These are phyloP conservation scores for Zhengitettix transpicula DNA, from an alignment of 2,888 invertebrate genomes.

Conservation along the genomic window DNA sequence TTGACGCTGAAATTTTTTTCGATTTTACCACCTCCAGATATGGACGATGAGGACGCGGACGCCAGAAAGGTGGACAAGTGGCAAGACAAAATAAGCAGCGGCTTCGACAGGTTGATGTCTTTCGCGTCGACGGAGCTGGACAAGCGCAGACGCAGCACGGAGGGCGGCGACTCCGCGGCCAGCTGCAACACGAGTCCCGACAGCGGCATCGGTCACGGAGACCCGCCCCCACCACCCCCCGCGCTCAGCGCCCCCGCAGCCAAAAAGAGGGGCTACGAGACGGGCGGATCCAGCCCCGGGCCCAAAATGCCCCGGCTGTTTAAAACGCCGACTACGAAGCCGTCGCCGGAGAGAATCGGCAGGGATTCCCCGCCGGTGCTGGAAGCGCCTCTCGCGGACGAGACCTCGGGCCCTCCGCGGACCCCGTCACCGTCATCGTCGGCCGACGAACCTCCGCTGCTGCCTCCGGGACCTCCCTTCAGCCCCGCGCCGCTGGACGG, in stretches of 20 bases:
- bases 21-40: conserved; percentile 2
- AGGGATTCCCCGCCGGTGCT: conserved; percentile 34
- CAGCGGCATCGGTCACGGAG: conserved; percentile 65
- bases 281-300: conserved; percentile 23
- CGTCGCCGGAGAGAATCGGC: conserved; percentile 13
- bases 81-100: conserved; percentile 85
- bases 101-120: conserved; percentile 84
- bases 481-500: conserved; percentile 18
- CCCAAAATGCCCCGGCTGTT: conserved; percentile 12
- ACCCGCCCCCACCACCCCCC: conserved; percentile 34
- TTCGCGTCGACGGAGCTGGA: conserved; percentile 85
- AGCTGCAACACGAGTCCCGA: conserved; percentile 76
- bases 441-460: conserved; percentile 15
- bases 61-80: conserved; percentile 64
- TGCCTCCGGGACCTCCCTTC: conserved; percentile 16
- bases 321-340: conserved; percentile 11
- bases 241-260: conserved; percentile 21
- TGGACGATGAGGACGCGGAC: conserved; percentile 25
- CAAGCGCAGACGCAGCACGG: conserved; percentile 67
- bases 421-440: conserved; percentile 35
- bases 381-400: conserved; percentile 23
- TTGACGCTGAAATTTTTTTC: too few species aligned
- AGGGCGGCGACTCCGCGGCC: conserved; percentile 27
- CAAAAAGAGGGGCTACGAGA: conserved; percentile 15
- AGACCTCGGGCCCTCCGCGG: conserved; percentile 32